Evolutionary conservation across 2,888 invertebrate genomes (phyloP).

Genomic region (Tinea semifulvella): DNA sequence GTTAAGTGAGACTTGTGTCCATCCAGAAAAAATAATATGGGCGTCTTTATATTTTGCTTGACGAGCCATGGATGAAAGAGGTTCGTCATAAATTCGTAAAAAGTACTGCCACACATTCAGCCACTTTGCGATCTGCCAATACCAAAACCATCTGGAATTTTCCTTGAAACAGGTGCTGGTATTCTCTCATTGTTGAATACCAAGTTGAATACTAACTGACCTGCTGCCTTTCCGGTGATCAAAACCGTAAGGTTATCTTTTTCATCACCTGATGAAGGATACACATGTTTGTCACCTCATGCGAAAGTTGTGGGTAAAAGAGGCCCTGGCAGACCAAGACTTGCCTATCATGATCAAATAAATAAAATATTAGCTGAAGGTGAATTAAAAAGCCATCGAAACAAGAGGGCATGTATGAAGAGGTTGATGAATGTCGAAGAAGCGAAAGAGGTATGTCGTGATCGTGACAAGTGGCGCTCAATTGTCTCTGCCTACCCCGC

Average conservation of each 20-base stretch:
- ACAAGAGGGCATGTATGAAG: too few relatives aligned
- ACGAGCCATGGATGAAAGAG: constrained; percentile 28
- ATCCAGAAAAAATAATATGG: constrained; percentile 25
- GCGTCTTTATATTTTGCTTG: constrained; percentile 24
- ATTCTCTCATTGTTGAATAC: constrained; percentile 27
- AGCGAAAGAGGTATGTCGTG: too few relatives aligned
- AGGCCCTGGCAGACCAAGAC: too few relatives aligned
- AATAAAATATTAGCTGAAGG: too few relatives aligned
- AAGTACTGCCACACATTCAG: constrained; percentile 30
- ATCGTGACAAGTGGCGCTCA: too few relatives aligned
- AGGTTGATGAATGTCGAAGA: too few relatives aligned
- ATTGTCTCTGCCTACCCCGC: too few relatives aligned
- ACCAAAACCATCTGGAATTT: constrained; percentile 22
- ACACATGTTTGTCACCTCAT: constrained; percentile 25
- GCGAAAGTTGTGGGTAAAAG: too few relatives aligned
- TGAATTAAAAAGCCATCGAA: too few relatives aligned
- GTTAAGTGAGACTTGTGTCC: constrained; percentile 25
- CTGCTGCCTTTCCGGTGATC: constrained; percentile 27
- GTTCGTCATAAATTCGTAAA: constrained; percentile 32
- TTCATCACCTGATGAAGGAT: constrained; percentile 22
- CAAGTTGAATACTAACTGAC: constrained; percentile 26
- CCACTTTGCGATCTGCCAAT: constrained; percentile 27
- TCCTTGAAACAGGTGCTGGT: constrained; percentile 19
- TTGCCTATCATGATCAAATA: too few relatives aligned
- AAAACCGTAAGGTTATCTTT: constrained; percentile 26